Evolutionary conservation across 2,888 invertebrate genomes (phyloP), one percentile per base, ranked within the genome.

Genomic region (Darwinula stevensoni): DNA sequence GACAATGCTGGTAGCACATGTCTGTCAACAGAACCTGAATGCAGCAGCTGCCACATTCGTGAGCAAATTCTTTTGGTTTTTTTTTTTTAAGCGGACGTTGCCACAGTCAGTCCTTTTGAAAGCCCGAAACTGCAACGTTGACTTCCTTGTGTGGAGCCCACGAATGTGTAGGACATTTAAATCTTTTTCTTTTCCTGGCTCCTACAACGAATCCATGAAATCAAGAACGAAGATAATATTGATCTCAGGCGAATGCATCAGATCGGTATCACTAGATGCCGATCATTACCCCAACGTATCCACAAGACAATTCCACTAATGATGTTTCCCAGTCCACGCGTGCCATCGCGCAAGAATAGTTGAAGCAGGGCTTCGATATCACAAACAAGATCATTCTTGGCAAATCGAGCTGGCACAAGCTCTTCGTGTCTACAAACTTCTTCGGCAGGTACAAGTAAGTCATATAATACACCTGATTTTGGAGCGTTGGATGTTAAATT

Each of bases 241-340:
- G 36, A 42, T 44, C 15, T 2, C 47, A 75, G 74, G 65, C 73
- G 31, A 84, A 82, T 48, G 62, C 76, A 29, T 60, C 72, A 2
- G 91, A 91, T 50, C 62, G 91, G 16, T 88, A 70, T 57, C 97
- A 99, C 54, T 56, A 94, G 44, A 86, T 86, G 97, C 97, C 97
- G n/a, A 94, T 99, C 44, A 94, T 99, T 44, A 99, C 97, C 1
- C 97, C 97, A 2, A 91, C 91, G 1, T 99, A 91, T 57, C 97
- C 97, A 1, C 91, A 97, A 50, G 97, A 97, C 56, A 99, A 99
- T 56, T 94, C 94, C 3, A 97, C 94, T 3, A 94, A 84, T 56
- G 94, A 97, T 48, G 94, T 97, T 4, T 84, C 88, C 0, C 62
- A 65, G 14, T 91, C 91, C 3, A 91, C 91, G 0, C 57, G 78